These are phyloP conservation scores for Lagopus muta DNA, from an alignment of 2,113 vertebrate genomes.

Conservation along the genomic window DNA sequence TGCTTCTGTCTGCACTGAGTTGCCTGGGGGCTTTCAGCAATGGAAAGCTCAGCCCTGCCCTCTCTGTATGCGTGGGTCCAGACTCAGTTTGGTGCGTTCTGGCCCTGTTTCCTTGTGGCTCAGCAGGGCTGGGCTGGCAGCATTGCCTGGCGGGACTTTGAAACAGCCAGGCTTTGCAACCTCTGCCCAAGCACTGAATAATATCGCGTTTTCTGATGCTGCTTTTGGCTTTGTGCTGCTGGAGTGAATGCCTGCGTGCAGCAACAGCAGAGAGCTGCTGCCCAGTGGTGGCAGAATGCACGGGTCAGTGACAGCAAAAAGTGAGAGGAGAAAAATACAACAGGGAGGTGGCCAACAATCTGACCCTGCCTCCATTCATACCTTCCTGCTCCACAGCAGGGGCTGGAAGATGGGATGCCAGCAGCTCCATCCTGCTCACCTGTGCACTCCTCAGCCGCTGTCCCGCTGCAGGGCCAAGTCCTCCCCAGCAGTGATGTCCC, in stretches of 20 bases:
- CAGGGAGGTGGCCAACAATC: not conserved
- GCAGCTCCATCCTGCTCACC: conserved; percentile 8
- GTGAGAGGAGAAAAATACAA: not conserved
- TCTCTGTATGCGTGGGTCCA: not conserved
- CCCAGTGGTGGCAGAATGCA: not conserved
- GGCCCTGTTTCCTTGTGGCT: not conserved
- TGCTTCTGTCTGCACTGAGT: not conserved
- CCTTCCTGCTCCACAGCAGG: not conserved
- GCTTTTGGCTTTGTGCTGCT: not conserved
- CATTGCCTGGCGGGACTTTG: not conserved
- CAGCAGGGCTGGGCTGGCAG: not conserved
- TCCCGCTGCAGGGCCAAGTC: not conserved
- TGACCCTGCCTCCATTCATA: not conserved
- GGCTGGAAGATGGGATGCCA: not conserved
- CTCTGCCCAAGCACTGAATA: not conserved
- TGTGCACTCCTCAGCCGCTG: not conserved
- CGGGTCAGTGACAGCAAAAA: not conserved
- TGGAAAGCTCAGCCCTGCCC: not conserved
- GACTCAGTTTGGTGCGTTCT: not conserved
- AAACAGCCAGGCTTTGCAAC: not conserved
- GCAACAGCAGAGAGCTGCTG: not conserved
- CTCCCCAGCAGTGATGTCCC: not conserved
- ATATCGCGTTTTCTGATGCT: not conserved
- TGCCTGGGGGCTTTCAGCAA: not conserved
- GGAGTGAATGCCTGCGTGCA: not conserved